Percentiles rank a stretch among this genome's conserved stretches.
Conservation (phyloP, 2,888 invertebrate species). For the Cosmia pyralina region DNA sequence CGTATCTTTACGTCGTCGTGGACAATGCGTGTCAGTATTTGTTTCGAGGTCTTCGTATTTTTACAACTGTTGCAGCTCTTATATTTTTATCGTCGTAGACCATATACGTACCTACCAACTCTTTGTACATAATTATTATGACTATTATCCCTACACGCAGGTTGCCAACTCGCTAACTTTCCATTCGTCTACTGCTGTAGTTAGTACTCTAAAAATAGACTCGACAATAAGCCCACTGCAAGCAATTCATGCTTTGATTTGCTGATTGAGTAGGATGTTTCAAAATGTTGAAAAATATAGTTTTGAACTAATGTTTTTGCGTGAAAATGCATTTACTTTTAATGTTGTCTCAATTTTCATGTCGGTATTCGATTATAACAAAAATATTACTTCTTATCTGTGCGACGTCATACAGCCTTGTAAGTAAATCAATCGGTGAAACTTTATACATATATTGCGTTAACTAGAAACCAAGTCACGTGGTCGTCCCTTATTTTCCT, state of each 20-base stretch:
- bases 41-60: constrained; percentile 28
- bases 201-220: constrained; percentile 84
- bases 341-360: constrained; percentile 32
- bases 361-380: constrained; percentile 51
- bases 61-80: constrained; percentile 4
- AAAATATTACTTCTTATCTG: constrained; percentile 70
- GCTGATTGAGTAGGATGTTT: constrained; percentile 46
- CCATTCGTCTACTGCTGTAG: constrained; percentile 81
- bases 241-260: constrained; percentile 78
- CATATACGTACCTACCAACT: constrained; percentile 34
- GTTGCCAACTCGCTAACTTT: constrained; percentile 86
- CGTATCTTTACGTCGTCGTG: constrained; percentile 36
- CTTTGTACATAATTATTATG: constrained; percentile 68
- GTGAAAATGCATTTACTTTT: constrained; percentile 26
- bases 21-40: constrained; percentile 17
- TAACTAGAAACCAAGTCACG: constrained; percentile 72
- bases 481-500: constrained; percentile 77
- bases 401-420: constrained; percentile 73
- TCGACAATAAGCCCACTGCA: constrained; percentile 80
- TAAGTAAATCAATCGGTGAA: constrained; percentile 64
- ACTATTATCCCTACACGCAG: constrained; percentile 25
- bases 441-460: constrained; percentile 60
- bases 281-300: constrained; percentile 16
- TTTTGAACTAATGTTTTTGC: constrained; percentile 7
- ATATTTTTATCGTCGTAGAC: constrained; percentile 33